Evolutionary conservation across 2,113 vertebrate genomes (phyloP).

Genomic region (Pollimyrus isidori): DNA sequence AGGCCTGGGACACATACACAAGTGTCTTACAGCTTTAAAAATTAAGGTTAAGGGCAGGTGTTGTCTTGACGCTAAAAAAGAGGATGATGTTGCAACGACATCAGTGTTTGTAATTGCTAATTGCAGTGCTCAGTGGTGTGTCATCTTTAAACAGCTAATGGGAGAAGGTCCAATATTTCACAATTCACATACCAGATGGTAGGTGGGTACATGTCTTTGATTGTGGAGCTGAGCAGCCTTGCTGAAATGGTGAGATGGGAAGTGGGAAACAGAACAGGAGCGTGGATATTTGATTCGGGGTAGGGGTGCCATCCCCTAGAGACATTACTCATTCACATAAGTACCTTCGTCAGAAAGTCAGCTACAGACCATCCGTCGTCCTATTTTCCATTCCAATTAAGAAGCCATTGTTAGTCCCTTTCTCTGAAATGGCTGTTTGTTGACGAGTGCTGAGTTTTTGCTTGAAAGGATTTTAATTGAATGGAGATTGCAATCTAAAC

Average conservation of each 20-base stretch:
- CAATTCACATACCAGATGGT: neutral
- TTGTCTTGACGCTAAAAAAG: neutral
- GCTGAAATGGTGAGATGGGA: neutral
- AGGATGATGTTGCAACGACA: neutral
- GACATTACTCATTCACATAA: neutral
- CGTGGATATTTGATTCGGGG: neutral
- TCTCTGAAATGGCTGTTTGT: conserved; percentile 22
- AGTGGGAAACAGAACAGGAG: neutral
- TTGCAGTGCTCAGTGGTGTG: neutral
- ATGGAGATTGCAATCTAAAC: conserved; percentile 23
- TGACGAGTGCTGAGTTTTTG: conserved; percentile 23
- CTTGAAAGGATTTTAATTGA: conserved; percentile 28
- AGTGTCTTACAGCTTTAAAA: neutral
- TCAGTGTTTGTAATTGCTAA: conserved; percentile 1
- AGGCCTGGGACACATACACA: neutral
- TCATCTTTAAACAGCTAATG: conserved; percentile 2
- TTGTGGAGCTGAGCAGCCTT: neutral
- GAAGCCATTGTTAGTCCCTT: conserved; percentile 12
- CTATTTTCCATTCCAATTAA: conserved; percentile 18
- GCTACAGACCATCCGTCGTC: neutral
- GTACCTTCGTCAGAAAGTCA: conserved; percentile 6
- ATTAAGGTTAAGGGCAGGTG: neutral
- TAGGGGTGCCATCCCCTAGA: neutral
- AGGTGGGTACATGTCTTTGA: neutral
- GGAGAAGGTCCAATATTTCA: neutral